Conservation (phyloP, 2,113 vertebrate genomes). For the Gopherus flavomarginatus region DNA sequence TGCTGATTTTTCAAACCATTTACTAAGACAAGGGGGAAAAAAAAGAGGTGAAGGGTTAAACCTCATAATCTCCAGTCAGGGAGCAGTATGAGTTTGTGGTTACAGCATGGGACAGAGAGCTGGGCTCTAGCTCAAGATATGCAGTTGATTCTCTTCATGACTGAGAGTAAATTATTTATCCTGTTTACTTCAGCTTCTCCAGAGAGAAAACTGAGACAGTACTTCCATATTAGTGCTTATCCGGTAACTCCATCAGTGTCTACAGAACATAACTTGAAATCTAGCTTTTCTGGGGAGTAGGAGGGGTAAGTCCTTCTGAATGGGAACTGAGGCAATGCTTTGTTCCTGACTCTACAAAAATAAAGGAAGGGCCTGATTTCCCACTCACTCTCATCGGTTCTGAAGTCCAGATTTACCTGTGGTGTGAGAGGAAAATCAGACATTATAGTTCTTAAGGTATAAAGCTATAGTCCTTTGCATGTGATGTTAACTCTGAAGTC, state of each 20-base stretch:
- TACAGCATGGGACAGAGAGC: fast-evolving
- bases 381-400: not conserved
- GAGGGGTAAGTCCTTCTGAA: fast-evolving
- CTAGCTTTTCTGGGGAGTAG: too few species aligned
- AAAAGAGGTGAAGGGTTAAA: fast-evolving
- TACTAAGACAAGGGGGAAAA: fast-evolving
- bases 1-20: not conserved
- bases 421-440: not conserved
- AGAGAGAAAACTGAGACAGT: fast-evolving
- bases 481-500: not conserved
- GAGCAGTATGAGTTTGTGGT: fast-evolving
- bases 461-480: not conserved
- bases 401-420: not conserved
- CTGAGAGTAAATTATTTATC: fast-evolving
- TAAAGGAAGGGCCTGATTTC: fast-evolving
- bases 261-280: not conserved
- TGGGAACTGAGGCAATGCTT: fast-evolving
- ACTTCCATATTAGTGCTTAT: fast-evolving
- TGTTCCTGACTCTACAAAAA: not conserved
- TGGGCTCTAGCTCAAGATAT: fast-evolving
- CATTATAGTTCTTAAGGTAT: fast-evolving
- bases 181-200: fast-evolving
- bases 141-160: fast-evolving
- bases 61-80: fast-evolving
- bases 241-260: not conserved